phyloP scores from a whole-genome alignment of 1,140 invertebrate genomes.

The Neotoxoptera formosana region DNA sequence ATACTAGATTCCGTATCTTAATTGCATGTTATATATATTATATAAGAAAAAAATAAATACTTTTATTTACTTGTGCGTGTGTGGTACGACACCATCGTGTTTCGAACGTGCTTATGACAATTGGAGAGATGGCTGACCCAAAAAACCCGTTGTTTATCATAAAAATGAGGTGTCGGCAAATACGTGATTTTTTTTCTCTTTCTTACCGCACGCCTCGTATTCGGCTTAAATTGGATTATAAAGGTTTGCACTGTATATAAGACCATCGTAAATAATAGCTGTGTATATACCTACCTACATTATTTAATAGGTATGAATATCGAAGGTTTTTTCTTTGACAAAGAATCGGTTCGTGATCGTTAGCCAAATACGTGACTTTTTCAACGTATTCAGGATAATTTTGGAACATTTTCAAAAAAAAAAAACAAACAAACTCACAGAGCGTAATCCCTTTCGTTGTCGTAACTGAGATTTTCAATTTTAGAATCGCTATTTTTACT shows the following conservation, averaged over 20 bases:
- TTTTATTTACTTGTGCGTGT: background rate
- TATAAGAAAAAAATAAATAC: background rate
- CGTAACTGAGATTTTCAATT: conserved; percentile 5
- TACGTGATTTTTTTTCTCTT: conserved; percentile 18
- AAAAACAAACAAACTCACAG: background rate
- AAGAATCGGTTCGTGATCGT: conserved; percentile 28
- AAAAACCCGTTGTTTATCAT: conserved; percentile 26
- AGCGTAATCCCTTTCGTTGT: background rate
- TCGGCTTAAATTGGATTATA: conserved; percentile 37
- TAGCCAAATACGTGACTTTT: conserved; percentile 52
- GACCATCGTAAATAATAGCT: conserved; percentile 2
- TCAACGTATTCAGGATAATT: conserved; percentile 17
- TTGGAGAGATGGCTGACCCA: background rate
- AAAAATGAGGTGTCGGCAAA: background rate
- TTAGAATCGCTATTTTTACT: conserved; percentile 34
- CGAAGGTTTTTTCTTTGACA: conserved; percentile 10
- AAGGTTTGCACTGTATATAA: conserved; percentile 20
- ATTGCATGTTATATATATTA: background rate
- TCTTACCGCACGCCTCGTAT: background rate
- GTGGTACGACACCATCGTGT: background rate
- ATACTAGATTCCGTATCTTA: conserved; percentile 26
- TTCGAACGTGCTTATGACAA: conserved; percentile 26
- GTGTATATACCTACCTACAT: background rate
- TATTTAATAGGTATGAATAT: conserved; percentile 13
- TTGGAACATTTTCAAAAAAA: conserved; percentile 49